These are phyloP conservation scores for Polyergus mexicanus DNA, from an alignment of 1,140 invertebrate species.

Conservation along the genomic window DNA sequence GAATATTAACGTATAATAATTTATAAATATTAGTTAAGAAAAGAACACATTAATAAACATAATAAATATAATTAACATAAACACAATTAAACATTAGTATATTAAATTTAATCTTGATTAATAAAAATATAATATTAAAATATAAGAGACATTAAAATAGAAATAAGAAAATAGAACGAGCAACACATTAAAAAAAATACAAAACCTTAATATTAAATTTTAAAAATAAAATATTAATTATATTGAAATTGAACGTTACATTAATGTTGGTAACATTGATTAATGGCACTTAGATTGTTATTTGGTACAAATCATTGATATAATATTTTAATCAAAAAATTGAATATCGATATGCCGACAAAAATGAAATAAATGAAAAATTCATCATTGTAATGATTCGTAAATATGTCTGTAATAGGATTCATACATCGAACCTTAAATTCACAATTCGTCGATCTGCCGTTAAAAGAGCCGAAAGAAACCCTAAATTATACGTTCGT, in stretches of 20 bases:
- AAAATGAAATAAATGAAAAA: conserved; percentile 16
- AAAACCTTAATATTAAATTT: neutral
- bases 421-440: conserved; percentile 4
- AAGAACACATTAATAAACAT: neutral
- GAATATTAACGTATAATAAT: neutral
- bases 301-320: no score
- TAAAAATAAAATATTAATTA: neutral
- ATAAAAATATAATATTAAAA: neutral
- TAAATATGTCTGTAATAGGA: neutral
- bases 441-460: neutral
- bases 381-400: neutral
- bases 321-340: neutral
- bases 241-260: neutral
- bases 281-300: no score
- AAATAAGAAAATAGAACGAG: neutral
- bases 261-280: no score
- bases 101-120: neutral
- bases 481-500: conserved; percentile 49
- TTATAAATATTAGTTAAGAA: conserved; percentile 1
- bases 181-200: neutral
- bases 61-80: no score
- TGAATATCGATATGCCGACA: neutral
- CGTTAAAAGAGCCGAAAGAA: conserved; percentile 12
- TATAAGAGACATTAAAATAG: neutral
- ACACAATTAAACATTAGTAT: neutral